These are phyloP conservation scores for Apamea monoglypha DNA, from an alignment of 2,888 invertebrate genomes.

Conservation along the genomic window DNA sequence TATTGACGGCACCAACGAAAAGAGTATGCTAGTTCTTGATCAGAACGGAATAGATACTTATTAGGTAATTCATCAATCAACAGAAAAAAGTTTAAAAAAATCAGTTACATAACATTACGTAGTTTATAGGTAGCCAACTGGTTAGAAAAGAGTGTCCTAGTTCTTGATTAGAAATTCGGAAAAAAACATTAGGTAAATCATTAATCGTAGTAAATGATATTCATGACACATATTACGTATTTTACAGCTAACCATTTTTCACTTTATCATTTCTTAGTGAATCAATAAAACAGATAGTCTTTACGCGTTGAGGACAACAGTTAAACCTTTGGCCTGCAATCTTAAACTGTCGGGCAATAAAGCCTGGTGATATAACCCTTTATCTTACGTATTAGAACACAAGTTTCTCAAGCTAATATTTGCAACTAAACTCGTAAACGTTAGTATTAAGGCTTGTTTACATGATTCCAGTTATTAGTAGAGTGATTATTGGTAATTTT, in stretches of 20 bases:
- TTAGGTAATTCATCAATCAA: no score
- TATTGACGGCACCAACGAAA: no score
- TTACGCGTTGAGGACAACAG: slow-evolving; percentile 20
- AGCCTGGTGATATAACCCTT: slow-evolving; percentile 27
- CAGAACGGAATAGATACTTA: no score
- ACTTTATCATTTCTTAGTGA: slow-evolving; percentile 8
- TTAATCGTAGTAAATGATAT: no score
- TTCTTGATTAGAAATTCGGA: no score
- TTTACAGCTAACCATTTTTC: background rate
- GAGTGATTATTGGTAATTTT: background rate
- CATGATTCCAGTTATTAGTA: background rate
- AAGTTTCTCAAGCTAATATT: slow-evolving; percentile 24
- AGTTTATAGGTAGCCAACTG: no score
- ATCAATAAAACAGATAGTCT: slow-evolving; percentile 27
- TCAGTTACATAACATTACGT: no score
- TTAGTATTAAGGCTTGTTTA: slow-evolving; percentile 1
- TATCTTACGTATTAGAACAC: slow-evolving; percentile 34
- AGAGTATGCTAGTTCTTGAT: no score
- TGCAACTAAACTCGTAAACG: slow-evolving; percentile 25
- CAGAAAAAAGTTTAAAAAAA: no score
- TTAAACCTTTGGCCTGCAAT: slow-evolving; percentile 34
- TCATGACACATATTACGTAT: no score
- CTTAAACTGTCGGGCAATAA: slow-evolving; percentile 17
- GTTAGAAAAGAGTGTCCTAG: no score
- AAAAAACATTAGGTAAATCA: background rate